Evolutionary conservation across 2,888 invertebrate species (phyloP), one percentile per base, ranked within the genome.

Genomic region (Sinohyriopsis cumingii): DNA sequence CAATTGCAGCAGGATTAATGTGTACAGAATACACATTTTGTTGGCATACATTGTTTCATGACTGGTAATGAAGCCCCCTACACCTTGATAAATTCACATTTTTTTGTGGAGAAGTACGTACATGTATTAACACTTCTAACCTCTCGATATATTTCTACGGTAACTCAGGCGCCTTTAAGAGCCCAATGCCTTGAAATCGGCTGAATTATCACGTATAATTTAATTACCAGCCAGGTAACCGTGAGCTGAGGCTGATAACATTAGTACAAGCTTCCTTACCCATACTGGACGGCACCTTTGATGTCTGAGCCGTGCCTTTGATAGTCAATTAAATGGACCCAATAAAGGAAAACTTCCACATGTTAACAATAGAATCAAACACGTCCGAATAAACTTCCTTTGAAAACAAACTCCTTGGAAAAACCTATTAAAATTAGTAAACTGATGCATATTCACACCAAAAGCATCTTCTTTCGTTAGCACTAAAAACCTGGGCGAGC

Each of bases 21-120:
- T 73, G 73, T 65, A 64, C 25, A 69, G 25, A n/a, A 72, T 73
- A 76, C 76, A 76, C 33, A 73, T 76, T 73, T 68, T 69, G 65
- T 70, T 72, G 65, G 63, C n/a, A 22, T 60, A 65, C 76, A 76
- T 76, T 73, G 61, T 45, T 45, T 45, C 45, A 45, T 45, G 45
- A 45, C 15, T 76, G 65, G 63, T n/a, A 7, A 59, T 54, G 55
- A 25, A 54, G 61, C 25, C 56, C 56, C 45, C 45, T 45, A 5
- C 15, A 45, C 45, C 45, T 12, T 12, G 15, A 45, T 45, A 45
- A 45, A 45, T 45, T 45, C 45, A 45, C 45, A 45, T 45, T 45
- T 33, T 33, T 45, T 45, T 45, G 45, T 45, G 9, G 7, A 33
- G 12, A 45, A 45, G 45, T 45, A 3, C 45, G 45, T 45, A 45